These are phyloP conservation scores for Oikopleura vanhoeffeni DNA, from an alignment of 23 tunicate species.

Conservation along the genomic window DNA sequence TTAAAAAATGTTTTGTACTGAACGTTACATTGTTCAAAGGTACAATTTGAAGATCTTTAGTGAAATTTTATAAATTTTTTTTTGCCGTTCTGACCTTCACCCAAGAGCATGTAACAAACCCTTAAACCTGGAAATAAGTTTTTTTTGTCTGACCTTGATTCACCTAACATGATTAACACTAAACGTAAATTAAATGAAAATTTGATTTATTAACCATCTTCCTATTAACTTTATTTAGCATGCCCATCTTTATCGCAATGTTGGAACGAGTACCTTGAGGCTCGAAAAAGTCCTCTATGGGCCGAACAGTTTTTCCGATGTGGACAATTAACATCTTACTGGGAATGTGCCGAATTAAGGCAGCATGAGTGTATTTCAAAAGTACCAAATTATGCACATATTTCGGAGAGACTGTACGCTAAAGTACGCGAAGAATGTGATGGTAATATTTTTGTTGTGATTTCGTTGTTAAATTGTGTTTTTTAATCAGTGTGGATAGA, in stretches of 20 bases:
- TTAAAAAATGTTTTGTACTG: no score
- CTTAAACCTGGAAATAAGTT: no score
- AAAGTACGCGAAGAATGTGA: slow-evolving; percentile 11
- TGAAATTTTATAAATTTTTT: no score
- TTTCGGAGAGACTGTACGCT: neutral
- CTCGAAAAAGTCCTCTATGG: neutral
- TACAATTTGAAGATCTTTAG: no score
- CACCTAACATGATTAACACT: no score
- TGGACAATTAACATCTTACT: slow-evolving; percentile 2
- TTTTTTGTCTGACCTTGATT: no score
- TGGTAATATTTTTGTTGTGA: slow-evolving; percentile 2
- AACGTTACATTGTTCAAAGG: no score
- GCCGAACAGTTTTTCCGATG: slow-evolving; percentile 14
- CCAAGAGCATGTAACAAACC: no score
- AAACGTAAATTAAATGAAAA: neutral
- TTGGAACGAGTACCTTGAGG: neutral
- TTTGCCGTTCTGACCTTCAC: no score
- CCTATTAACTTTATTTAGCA: neutral
- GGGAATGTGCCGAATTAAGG: neutral
- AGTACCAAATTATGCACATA: neutral
- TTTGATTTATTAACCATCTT: neutral
- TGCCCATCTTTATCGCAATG: neutral
- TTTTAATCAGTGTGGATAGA: no score
- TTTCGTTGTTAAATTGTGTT: no score
- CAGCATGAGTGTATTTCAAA: neutral